A percentile compares a stretch with the other conserved stretches of the same genome.
Evolutionary conservation across 2,888 invertebrate genomes (phyloP).

Genomic region (Torymus texanus): DNA sequence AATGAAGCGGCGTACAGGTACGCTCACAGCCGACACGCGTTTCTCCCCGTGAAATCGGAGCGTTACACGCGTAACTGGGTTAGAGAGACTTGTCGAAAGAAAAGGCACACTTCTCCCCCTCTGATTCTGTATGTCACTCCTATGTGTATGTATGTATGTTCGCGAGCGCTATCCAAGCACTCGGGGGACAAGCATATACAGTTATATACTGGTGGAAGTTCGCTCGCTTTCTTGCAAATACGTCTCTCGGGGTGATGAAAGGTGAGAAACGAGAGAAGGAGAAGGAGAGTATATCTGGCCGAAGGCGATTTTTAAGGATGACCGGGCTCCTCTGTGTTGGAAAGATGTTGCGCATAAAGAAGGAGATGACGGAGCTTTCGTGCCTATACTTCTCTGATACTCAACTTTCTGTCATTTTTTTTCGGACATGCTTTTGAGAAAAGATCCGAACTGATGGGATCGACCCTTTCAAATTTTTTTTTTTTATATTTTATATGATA

Average conservation of each 20-base stretch:
- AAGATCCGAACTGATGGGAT: too few species aligned
- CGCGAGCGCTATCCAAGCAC: constrained; percentile 41
- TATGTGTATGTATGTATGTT: not conserved
- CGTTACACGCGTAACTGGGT: constrained; percentile 34
- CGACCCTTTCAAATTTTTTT: too few species aligned
- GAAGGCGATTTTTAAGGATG: constrained; percentile 43
- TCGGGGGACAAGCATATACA: constrained; percentile 46
- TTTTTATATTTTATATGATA: too few species aligned
- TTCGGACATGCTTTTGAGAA: too few species aligned
- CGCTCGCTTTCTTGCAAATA: constrained; percentile 45
- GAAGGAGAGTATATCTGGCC: not conserved
- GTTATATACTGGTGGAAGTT: constrained; percentile 21
- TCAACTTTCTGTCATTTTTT: too few species aligned
- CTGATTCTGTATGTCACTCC: not conserved
- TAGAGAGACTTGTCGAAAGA: constrained; percentile 16
- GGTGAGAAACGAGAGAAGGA: constrained; percentile 30
- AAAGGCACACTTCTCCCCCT: not conserved
- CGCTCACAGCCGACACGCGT: not conserved
- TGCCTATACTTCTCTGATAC: too few species aligned
- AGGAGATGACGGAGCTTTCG: too few species aligned
- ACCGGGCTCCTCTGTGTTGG: not conserved
- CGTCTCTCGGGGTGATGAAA: constrained; percentile 44
- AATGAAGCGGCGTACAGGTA: constrained; percentile 4
- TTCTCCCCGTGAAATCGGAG: constrained; percentile 33
- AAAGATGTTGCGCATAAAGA: too few species aligned